Evolutionary conservation across 2,797 vertebrate species (phyloP), one percentile per base, ranked within the genome.

Genomic region (Lagocephalus sceleratus): DNA sequence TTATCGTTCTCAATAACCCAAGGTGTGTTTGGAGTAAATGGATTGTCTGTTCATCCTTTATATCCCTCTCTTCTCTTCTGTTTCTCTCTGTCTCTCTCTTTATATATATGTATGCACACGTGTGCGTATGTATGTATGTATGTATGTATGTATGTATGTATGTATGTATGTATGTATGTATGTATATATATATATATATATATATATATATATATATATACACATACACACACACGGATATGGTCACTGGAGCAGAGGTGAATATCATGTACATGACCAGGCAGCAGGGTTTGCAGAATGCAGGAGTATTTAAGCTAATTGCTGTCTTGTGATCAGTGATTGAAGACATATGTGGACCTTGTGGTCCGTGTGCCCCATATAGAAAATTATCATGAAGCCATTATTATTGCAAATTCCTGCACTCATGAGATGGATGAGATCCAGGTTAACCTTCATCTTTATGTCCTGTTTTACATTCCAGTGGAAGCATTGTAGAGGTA

Each of bases 1-100:
- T 91, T 90, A 90, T 90, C 81, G 74, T 88, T 89, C 85, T 81
- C 87, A 85, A 88, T 91, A 90, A 90, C 86, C 81, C 79, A 85
- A 89, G 85, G 84, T 89, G 82, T 85, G 88, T 87, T 88, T 86
- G 80, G 78, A 90, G 87, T 88, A 87, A 90, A 90, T 88, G 79
- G 83, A 85, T 84, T 85, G 87, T 87, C 81, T 81, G 76, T 45
- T 81, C 70, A 75, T 73, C 57, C 70, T 56, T 68, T 75, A 58
- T 64, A 57, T 42, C 48, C 59, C 49, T 52, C 46, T 58, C 46
- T 40, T 39, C 10, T 55, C 40, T 22, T 48, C 42, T 52, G 32
- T 42, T 20, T 54, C 35, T 53, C 19, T 42, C 1, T 6, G 26
- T 10, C 17, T 19, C 51, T 63, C 47, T 58, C 59, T 20, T 47